Conservation (phyloP, 2,888 invertebrate genomes). For the Oscheius sp. region DNA sequence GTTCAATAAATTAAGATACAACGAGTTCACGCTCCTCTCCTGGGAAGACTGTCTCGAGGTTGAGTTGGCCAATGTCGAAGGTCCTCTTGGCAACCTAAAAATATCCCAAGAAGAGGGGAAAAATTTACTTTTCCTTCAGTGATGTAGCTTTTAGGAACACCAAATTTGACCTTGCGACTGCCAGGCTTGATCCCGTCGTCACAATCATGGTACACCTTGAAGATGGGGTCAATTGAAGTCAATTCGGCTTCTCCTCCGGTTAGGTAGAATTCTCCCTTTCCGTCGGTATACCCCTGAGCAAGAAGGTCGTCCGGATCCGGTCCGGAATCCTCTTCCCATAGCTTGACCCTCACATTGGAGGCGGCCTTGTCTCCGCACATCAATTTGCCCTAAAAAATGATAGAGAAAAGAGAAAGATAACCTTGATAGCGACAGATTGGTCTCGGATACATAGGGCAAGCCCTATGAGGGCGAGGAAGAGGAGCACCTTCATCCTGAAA, state of each 20-base stretch:
- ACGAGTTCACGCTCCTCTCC: slow-evolving; percentile 47
- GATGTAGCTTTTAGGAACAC: slow-evolving; percentile 54
- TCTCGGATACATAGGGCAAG: slow-evolving; percentile 37
- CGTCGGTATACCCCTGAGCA: slow-evolving; percentile 56
- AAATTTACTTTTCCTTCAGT: slow-evolving; percentile 39
- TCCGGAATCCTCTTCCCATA: slow-evolving; percentile 54
- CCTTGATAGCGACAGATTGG: slow-evolving; percentile 54
- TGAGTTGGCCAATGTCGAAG: slow-evolving; percentile 51
- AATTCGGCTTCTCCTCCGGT: slow-evolving; percentile 53
- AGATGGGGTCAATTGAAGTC: slow-evolving; percentile 57
- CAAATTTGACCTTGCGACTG: slow-evolving; percentile 51
- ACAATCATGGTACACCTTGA: slow-evolving; percentile 60
- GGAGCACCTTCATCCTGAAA: slow-evolving; percentile 6
- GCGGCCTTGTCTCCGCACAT: slow-evolving; percentile 53
- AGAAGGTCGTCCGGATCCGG: slow-evolving; percentile 52
- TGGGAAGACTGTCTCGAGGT: slow-evolving; percentile 47
- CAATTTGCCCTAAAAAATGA: slow-evolving; percentile 43
- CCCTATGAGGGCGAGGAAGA: slow-evolving; percentile 20
- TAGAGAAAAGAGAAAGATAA: no score
- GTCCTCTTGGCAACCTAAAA: slow-evolving; percentile 47
- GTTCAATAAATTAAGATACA: slow-evolving; percentile 32
- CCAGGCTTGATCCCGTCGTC: slow-evolving; percentile 56
- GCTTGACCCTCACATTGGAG: slow-evolving; percentile 50
- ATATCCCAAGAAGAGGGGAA: no score
- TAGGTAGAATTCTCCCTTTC: slow-evolving; percentile 45